These are phyloP conservation scores for Nemoura dubitans DNA, from an alignment of 2,888 invertebrate genomes.

Conservation along the genomic window DNA sequence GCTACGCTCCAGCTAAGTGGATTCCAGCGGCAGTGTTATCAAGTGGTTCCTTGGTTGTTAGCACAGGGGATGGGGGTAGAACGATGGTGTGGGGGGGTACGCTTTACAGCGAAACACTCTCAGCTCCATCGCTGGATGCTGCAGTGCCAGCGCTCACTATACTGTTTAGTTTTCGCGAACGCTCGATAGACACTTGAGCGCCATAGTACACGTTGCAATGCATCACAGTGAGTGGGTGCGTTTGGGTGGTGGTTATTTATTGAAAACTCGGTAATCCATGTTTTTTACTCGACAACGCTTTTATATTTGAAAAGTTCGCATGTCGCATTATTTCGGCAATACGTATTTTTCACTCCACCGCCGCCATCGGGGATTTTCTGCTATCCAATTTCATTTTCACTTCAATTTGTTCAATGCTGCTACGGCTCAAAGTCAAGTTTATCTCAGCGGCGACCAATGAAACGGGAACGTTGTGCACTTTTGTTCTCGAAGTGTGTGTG, in stretches of 20 bases:
- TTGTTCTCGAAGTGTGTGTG: not conserved
- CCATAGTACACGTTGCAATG: not conserved
- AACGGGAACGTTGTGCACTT: not conserved
- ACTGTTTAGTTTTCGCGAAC: conserved; percentile 21
- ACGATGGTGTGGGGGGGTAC: not conserved
- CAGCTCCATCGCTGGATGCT: not conserved
- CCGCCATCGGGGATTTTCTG: not conserved
- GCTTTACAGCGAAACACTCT: conserved; percentile 36
- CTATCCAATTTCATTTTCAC: conserved; percentile 16
- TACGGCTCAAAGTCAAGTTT: not conserved
- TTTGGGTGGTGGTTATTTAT: conserved; percentile 19
- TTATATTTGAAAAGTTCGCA: not conserved
- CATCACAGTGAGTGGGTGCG: not conserved
- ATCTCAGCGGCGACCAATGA: not conserved
- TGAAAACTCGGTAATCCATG: conserved; percentile 33
- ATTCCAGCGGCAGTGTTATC: conserved; percentile 28
- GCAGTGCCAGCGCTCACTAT: too few species aligned
- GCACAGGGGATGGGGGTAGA: not conserved
- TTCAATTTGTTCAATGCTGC: conserved; percentile 1
- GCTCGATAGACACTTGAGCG: not conserved
- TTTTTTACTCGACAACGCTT: conserved; percentile 18
- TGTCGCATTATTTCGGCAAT: conserved; percentile 24
- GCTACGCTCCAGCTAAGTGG: conserved; percentile 32
- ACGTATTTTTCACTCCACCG: not conserved
- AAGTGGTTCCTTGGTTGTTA: conserved; percentile 39